Percentiles rank a stretch among this genome's conserved stretches.
phyloP scores from a whole-genome alignment of 2,888 invertebrate species.

The Ptychoptera contaminata region DNA sequence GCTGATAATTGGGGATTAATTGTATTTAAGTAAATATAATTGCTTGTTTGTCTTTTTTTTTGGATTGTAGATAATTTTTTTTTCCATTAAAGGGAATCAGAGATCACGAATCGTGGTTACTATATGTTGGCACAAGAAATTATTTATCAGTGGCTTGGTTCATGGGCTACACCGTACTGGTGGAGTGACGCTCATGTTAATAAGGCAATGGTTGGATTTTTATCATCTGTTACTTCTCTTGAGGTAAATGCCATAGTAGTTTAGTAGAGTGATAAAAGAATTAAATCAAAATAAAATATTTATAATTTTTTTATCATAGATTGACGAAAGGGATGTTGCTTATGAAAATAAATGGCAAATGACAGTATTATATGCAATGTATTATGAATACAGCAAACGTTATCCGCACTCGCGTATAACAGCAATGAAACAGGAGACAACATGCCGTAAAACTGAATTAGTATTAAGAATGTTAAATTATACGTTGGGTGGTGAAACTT shows the following conservation, averaged over 20 bases:
- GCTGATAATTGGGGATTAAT: slow-evolving; percentile 68
- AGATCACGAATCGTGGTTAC: slow-evolving; percentile 46
- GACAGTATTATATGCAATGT: slow-evolving; percentile 59
- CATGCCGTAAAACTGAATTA: slow-evolving; percentile 57
- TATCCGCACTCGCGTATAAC: slow-evolving; percentile 64
- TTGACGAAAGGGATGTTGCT: slow-evolving; percentile 52
- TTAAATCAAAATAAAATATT: background rate
- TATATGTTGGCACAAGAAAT: slow-evolving; percentile 56
- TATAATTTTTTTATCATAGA: slow-evolving; percentile 29
- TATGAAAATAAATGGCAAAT: slow-evolving; percentile 62
- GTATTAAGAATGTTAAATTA: slow-evolving; percentile 83
- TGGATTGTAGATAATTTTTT: slow-evolving; percentile 2
- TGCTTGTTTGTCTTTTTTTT: background rate
- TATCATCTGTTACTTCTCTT: slow-evolving; percentile 55
- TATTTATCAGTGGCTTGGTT: slow-evolving; percentile 67
- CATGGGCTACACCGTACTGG: slow-evolving; percentile 57
- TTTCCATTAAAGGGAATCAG: slow-evolving; percentile 46
- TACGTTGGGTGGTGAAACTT: slow-evolving; percentile 60
- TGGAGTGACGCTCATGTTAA: slow-evolving; percentile 64
- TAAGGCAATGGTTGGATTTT: slow-evolving; percentile 58
- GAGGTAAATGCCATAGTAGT: slow-evolving; percentile 34
- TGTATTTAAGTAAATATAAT: slow-evolving; percentile 48
- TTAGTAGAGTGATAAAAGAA: background rate
- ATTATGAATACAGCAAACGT: slow-evolving; percentile 65
- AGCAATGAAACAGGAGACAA: slow-evolving; percentile 53